phyloP scores from a whole-genome alignment of 2,797 vertebrate genomes.

The Lutjanus campechanus region DNA sequence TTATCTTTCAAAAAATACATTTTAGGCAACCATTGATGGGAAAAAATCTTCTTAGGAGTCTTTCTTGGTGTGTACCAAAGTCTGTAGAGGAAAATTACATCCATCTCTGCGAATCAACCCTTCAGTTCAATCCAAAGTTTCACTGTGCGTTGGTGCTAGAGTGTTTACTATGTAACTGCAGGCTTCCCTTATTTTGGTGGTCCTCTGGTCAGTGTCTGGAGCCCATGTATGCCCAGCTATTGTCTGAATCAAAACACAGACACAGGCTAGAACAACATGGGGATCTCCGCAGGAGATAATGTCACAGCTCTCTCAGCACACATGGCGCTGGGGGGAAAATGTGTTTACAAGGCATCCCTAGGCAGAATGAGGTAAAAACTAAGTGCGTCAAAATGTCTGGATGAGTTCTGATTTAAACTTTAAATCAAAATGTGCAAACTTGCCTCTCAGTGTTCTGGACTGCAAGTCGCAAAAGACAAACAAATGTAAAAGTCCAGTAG shows the following conservation, averaged over 20 bases:
- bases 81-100: constrained; percentile 26
- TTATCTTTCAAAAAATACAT: constrained; percentile 34
- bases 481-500: constrained; percentile 46
- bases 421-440: constrained; percentile 51
- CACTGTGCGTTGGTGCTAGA: constrained; percentile 43
- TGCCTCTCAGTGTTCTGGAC: constrained; percentile 62
- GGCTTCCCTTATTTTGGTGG: constrained; percentile 77
- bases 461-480: constrained; percentile 52
- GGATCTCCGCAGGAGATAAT: constrained; percentile 79
- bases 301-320: constrained; percentile 79
- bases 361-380: constrained; percentile 46
- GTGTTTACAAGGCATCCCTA: constrained; percentile 73
- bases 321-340: constrained; percentile 64
- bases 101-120: constrained; percentile 10
- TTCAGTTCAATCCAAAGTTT: constrained; percentile 44
- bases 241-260: constrained; percentile 88
- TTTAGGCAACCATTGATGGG: constrained; percentile 7
- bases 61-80: constrained; percentile 17
- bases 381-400: constrained; percentile 33
- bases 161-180: constrained; percentile 66
- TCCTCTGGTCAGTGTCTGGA: constrained; percentile 78
- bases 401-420: constrained; percentile 38
- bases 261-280: constrained; percentile 82
- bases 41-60: constrained; percentile 21
- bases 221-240: constrained; percentile 77